A percentile compares a stretch with the other conserved stretches of the same genome.
phyloP scores from a whole-genome alignment of 1,140 invertebrate species.

The Magallana ariakensis region DNA sequence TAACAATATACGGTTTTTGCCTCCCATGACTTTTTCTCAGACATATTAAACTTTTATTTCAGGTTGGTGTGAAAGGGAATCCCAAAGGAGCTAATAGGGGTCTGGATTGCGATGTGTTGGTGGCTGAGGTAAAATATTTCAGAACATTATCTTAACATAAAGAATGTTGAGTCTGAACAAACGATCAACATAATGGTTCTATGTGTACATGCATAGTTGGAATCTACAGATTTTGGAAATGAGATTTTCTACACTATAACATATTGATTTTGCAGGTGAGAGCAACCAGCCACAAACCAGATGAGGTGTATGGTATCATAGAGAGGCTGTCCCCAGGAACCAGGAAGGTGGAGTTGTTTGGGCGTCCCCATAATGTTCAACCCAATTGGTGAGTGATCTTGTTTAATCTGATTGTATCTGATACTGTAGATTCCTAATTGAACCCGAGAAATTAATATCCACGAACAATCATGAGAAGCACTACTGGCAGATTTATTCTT shows the following conservation, averaged over 20 bases:
- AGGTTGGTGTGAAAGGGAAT: constrained; percentile 96
- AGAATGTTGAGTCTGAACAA: not conserved
- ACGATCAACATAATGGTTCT: no score
- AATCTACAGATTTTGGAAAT: no score
- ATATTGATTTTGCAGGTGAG: constrained; percentile 78
- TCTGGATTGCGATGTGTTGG: constrained; percentile 98
- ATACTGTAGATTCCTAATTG: no score
- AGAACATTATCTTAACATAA: not conserved
- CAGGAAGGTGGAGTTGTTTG: constrained; percentile 98
- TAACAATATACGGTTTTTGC: no score
- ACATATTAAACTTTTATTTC: constrained; percentile 38
- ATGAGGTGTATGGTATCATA: constrained; percentile 95
- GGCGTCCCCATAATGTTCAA: constrained; percentile 97
- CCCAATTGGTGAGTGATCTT: constrained; percentile 91
- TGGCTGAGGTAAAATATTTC: constrained; percentile 90
- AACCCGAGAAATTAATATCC: no score
- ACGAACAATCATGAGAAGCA: no score
- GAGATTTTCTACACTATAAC: no score
- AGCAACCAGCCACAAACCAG: constrained; percentile 98
- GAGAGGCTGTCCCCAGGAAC: constrained; percentile 88
- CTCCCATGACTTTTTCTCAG: no score
- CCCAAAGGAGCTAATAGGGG: constrained; percentile 94
- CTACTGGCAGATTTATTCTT: no score
- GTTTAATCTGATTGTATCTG: no score
- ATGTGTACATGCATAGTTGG: no score